Percentiles rank a stretch among this genome's conserved stretches.
These are phyloP conservation scores for Periophthalmus magnuspinnatus DNA, from an alignment of 2,797 vertebrate species.

Conservation along the genomic window DNA sequence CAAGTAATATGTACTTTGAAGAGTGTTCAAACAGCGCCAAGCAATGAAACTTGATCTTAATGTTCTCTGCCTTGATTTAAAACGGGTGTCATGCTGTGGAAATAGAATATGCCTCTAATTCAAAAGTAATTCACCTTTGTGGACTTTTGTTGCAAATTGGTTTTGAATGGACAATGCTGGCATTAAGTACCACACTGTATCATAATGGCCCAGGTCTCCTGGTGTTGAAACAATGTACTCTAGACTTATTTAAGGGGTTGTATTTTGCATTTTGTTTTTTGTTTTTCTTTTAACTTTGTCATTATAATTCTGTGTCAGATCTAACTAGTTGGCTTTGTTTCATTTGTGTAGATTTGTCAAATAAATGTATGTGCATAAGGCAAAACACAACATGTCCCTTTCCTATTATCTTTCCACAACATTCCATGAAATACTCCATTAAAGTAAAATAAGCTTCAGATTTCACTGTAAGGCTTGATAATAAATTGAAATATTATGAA, in stretches of 20 bases:
- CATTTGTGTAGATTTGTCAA: too few species aligned
- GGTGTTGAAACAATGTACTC: neutral
- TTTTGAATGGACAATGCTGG: neutral
- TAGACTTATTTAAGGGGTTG: neutral
- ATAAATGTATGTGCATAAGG: too few species aligned
- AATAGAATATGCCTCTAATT: conserved; percentile 1
- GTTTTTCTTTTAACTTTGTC: too few species aligned
- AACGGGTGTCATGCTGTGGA: conserved; percentile 10
- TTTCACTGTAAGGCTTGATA: neutral
- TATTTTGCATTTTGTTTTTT: neutral
- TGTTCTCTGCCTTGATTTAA: neutral
- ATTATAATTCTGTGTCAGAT: too few species aligned
- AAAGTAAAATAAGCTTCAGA: too few species aligned
- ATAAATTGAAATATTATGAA: neutral
- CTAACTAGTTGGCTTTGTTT: too few species aligned
- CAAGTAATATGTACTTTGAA: neutral
- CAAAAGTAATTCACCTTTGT: conserved; percentile 5
- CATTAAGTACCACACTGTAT: neutral
- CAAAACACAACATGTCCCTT: too few species aligned
- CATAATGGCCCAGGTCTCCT: neutral
- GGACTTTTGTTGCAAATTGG: neutral
- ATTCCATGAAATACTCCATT: too few species aligned
- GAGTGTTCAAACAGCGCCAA: neutral
- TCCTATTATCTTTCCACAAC: too few species aligned
- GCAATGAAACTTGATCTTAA: conserved; percentile 1